Evolutionary conservation across 1,140 invertebrate species (phyloP), one percentile per base, ranked within the genome.

Genomic region (Caerostris extrusa): DNA sequence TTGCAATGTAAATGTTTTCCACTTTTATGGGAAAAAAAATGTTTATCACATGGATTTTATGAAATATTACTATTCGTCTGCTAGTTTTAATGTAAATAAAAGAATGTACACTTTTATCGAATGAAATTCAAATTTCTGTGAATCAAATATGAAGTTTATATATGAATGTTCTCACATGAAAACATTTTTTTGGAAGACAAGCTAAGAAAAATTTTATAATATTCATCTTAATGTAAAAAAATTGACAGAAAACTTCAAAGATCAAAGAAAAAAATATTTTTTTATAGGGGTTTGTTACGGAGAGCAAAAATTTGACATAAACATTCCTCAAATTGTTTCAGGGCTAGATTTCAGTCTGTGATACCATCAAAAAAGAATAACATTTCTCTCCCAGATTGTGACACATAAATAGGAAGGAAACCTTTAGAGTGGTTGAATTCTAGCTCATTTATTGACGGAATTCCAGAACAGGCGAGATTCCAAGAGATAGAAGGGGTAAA

Each of bases 381-480:
- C 81, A 56, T 57, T 83, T n/a, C 81, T 19, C 85, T 61, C 12
- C 55, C 56, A n/a, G 14, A 83, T 56, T 57, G 82, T 83, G 58
- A 87, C 58, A 87, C 61, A 87, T 14, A 87, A 61, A 61, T 67
- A 60, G 53, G 53, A 69, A 89, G 57, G 64, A 89, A 64, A 87
- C 85, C 87, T 89, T 89, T 69, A 89, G 87, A 69, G 58, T 61
- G 50, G 50, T n/a, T 69, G 50, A 50, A 89, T 89, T 89, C 58
- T 50, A 71, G 87, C 34, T 89, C 87, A 69, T 89, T 89, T 89
- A 89, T 89, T 53, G 61, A 17, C 34, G 53, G 50, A n/a, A 60
- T 69, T 89, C 17, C 50, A 55, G 82, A 83, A 57, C 17, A 64
- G 50, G 69, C 69, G 50, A 34, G 69, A 77, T 77, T 77, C 69